Evolutionary conservation across 1,140 invertebrate species (phyloP).

Genomic region (Druon quercuslanigerum): DNA sequence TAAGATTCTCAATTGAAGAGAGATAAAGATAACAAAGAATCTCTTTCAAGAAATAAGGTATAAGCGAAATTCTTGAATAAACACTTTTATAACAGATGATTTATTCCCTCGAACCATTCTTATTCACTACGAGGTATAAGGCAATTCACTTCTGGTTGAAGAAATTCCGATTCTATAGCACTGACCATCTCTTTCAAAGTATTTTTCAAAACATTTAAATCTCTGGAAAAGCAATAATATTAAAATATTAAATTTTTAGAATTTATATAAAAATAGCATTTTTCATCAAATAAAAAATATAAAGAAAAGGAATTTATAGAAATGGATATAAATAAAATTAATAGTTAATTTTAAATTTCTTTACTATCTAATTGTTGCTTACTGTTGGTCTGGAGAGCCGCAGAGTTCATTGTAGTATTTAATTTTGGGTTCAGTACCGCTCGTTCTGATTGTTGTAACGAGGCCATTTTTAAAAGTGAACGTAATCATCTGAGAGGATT

Average conservation of each 20-base stretch:
- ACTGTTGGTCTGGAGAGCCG: constrained; percentile 80
- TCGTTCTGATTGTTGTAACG: constrained; percentile 92
- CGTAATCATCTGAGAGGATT: constrained; percentile 96
- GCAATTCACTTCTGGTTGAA: constrained; percentile 86
- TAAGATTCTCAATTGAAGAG: too few relatives aligned
- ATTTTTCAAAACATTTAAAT: constrained; percentile 79
- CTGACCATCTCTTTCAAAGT: constrained; percentile 86
- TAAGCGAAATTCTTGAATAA: too few relatives aligned
- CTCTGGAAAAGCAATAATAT: constrained; percentile 76
- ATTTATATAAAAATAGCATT: background rate
- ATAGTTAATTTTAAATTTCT: constrained; percentile 11
- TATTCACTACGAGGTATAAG: constrained; percentile 75
- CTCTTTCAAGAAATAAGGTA: too few relatives aligned
- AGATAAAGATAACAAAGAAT: too few relatives aligned
- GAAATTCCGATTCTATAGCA: constrained; percentile 86
- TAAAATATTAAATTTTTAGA: background rate
- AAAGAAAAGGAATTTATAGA: background rate
- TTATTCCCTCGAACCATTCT: constrained; percentile 16
- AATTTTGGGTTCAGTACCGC: constrained; percentile 99
- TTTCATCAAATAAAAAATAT: constrained; percentile 8
- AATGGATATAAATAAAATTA: too few relatives aligned
- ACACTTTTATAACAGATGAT: background rate
- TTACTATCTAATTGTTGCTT: constrained; percentile 62
- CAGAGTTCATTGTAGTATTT: constrained; percentile 98
- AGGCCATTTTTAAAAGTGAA: constrained; percentile 93